phyloP scores from a whole-genome alignment of 1,140 invertebrate genomes.

The Rhagoletis pomonella region DNA sequence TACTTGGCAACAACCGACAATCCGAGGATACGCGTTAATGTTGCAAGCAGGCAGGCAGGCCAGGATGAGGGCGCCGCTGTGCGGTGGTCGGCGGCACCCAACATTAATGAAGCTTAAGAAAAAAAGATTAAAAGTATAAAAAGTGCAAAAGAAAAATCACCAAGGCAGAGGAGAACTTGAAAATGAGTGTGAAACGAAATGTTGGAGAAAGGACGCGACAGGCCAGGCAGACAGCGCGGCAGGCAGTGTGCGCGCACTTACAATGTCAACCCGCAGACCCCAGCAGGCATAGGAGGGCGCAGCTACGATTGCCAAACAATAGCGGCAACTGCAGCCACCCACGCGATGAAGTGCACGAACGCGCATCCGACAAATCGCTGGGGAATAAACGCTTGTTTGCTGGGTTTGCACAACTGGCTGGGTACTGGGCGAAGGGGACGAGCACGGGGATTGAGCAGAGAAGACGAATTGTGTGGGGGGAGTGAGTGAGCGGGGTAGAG shows the following conservation, averaged over 20 bases:
- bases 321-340: neutral
- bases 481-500: too few species aligned
- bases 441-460: too few species aligned
- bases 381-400: constrained; percentile 12
- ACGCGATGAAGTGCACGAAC: neutral
- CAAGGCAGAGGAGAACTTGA: neutral
- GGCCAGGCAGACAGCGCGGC: constrained; percentile 31
- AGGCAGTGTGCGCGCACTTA: constrained; percentile 24
- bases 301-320: neutral
- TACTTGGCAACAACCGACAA: neutral
- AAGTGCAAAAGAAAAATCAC: neutral
- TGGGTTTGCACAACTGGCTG: neutral
- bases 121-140: constrained; percentile 15
- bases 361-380: neutral
- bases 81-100: neutral
- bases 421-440: neutral
- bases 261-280: neutral
- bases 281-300: neutral
- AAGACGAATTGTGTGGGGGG: too few species aligned
- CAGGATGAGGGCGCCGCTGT: neutral
- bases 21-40: constrained; percentile 20
- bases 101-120: constrained; percentile 18
- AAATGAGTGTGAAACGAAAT: neutral
- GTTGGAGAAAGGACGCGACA: neutral
- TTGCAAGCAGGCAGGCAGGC: neutral